These are phyloP conservation scores for Salvelinus fontinalis DNA, from an alignment of 2,113 vertebrate species.

Conservation along the genomic window DNA sequence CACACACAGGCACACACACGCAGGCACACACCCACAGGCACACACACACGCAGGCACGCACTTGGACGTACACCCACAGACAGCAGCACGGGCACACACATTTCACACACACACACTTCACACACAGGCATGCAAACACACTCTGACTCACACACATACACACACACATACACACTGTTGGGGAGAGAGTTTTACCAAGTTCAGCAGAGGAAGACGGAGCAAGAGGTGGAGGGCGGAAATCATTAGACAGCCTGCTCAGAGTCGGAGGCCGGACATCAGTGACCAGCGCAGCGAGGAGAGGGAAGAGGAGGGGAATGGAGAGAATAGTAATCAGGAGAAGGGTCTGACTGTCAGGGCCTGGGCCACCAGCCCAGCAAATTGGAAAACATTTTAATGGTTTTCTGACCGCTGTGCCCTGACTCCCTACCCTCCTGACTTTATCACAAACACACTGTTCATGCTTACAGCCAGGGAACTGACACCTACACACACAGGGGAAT, in stretches of 20 bases:
- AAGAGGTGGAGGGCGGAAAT: constrained; percentile 17
- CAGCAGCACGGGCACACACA: no score
- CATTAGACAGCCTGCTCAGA: constrained; percentile 56
- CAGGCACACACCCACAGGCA: no score
- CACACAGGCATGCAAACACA: no score
- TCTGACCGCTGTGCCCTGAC: constrained; percentile 53
- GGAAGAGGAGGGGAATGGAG: constrained; percentile 24
- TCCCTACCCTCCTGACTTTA: constrained; percentile 35
- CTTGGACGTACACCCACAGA: no score
- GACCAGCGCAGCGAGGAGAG: constrained; percentile 48
- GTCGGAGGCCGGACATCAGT: constrained; percentile 54
- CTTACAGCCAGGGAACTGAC: constrained; percentile 4
- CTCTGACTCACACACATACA: no score
- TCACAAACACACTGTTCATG: constrained; percentile 22
- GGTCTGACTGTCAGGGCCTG: constrained; percentile 63
- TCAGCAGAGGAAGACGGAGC: constrained; percentile 32
- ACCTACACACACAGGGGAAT: constrained; percentile 8
- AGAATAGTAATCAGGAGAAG: constrained; percentile 64
- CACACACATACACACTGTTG: constrained; percentile 6
- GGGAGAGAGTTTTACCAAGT: constrained; percentile 41
- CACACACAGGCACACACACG: neutral
- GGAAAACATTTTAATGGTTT: constrained; percentile 76
- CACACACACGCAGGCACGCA: no score
- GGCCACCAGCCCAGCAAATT: constrained; percentile 67
- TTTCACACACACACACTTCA: no score